A percentile compares a stretch with the other conserved stretches of the same genome.
These are phyloP conservation scores for Microcebus ravelobensis DNA, from an alignment of 2,113 vertebrate species.

Conservation along the genomic window DNA sequence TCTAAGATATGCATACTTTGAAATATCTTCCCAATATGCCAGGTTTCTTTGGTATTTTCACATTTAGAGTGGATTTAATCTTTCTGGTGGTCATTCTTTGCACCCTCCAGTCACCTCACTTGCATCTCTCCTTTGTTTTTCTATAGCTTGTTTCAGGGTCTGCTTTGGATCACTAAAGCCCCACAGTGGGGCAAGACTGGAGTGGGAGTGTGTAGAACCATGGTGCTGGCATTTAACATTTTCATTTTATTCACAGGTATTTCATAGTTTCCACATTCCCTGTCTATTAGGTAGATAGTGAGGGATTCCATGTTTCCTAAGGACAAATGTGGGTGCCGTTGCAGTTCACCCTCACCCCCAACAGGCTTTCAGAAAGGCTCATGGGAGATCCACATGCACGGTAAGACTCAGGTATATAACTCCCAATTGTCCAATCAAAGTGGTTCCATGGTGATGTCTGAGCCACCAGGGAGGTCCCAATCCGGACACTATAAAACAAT, in stretches of 20 bases:
- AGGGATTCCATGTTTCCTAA: too few relatives aligned
- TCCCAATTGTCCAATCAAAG: too few relatives aligned
- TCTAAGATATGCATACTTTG: background rate
- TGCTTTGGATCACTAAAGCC: background rate
- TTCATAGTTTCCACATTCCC: background rate
- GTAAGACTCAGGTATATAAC: too few relatives aligned
- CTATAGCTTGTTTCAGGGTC: background rate
- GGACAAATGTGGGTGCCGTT: too few relatives aligned
- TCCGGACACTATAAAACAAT: too few relatives aligned
- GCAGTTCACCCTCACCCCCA: too few relatives aligned
- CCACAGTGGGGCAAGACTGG: background rate
- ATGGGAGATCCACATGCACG: too few relatives aligned
- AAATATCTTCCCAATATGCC: background rate
- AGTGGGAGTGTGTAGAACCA: background rate
- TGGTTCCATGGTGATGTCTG: too few relatives aligned
- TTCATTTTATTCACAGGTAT: background rate
- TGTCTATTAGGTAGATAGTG: too few relatives aligned
- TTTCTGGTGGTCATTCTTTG: background rate
- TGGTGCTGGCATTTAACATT: background rate
- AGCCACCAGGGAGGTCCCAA: too few relatives aligned
- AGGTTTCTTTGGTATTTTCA: background rate
- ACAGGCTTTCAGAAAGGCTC: too few relatives aligned
- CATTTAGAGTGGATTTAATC: background rate
- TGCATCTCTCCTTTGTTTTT: background rate
- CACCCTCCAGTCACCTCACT: background rate